A percentile compares a stretch with the other conserved stretches of the same genome.
phyloP scores from a whole-genome alignment of 53 echinoderm and acorn worm species.

The Astropecten irregularis region DNA sequence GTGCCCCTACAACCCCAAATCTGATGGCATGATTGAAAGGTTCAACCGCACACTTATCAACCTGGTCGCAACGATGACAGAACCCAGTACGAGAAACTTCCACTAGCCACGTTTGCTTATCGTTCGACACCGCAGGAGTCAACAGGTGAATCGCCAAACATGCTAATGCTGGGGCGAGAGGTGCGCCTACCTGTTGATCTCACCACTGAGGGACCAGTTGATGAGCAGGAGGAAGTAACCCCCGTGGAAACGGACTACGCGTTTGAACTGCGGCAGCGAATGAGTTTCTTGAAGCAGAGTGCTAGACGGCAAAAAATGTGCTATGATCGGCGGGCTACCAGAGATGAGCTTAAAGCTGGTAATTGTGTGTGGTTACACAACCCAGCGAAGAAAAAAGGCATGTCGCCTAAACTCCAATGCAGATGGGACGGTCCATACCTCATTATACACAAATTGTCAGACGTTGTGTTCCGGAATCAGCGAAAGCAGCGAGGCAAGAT shows the following conservation, averaged over 20 bases:
- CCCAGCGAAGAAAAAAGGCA: conserved; percentile 6
- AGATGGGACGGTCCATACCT: conserved; percentile 32
- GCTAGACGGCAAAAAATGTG: background rate
- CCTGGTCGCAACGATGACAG: conserved; percentile 31
- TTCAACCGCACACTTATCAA: conserved; percentile 47
- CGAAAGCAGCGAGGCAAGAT: background rate
- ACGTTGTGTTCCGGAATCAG: conserved; percentile 4
- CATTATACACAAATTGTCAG: conserved; percentile 8
- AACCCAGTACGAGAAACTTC: conserved; percentile 19
- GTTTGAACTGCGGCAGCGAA: background rate
- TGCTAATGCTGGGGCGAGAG: conserved; percentile 11
- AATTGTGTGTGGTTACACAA: conserved; percentile 6
- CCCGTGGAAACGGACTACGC: background rate
- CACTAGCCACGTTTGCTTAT: conserved; percentile 15
- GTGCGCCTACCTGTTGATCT: conserved; percentile 11
- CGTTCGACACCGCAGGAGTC: conserved; percentile 21
- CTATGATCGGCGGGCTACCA: background rate
- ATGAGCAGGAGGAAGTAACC: background rate
- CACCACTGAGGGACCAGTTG: background rate
- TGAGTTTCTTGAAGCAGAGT: conserved; percentile 1
- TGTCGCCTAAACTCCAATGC: conserved; percentile 14
- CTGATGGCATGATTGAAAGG: conserved; percentile 50
- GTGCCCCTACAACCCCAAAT: conserved; percentile 32
- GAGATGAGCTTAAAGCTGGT: background rate
- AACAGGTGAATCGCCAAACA: conserved; percentile 14